Percentiles rank a stretch among this genome's conserved stretches.
Evolutionary conservation across 2,113 vertebrate species (phyloP).

Genomic region (Chlorocebus sabaeus): DNA sequence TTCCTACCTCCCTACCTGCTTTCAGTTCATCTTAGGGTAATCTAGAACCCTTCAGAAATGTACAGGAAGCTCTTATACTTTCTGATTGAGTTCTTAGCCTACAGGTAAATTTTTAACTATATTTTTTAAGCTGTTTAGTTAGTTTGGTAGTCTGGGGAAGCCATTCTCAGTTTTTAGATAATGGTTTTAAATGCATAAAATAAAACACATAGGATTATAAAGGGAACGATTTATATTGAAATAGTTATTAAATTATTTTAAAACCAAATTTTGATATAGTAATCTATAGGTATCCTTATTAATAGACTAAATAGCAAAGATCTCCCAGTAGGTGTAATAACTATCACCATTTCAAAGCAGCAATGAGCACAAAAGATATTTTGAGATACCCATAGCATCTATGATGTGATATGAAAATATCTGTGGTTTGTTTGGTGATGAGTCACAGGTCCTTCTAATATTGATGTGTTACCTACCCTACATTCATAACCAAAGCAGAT

Average conservation of each 20-base stretch:
- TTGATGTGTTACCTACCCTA: background rate
- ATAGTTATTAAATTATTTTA: background rate
- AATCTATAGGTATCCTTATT: slow-evolving; percentile 4
- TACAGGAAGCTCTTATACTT: background rate
- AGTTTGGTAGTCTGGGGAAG: background rate
- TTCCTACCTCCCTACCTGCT: background rate
- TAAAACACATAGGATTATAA: background rate
- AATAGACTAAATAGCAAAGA: slow-evolving; percentile 10
- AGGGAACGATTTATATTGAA: slow-evolving; percentile 3
- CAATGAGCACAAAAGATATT: background rate
- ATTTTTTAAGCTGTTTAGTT: background rate
- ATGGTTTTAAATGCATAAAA: slow-evolving; percentile 34
- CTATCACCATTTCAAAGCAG: slow-evolving; percentile 8
- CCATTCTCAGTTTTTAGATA: slow-evolving; percentile 28
- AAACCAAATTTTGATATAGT: slow-evolving; percentile 24
- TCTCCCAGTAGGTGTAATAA: background rate
- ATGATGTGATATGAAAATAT: background rate
- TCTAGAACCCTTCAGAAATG: background rate
- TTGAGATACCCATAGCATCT: background rate
- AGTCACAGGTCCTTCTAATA: slow-evolving; percentile 9
- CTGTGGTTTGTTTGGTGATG: background rate
- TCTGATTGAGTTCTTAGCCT: background rate
- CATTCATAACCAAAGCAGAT: slow-evolving; percentile 21
- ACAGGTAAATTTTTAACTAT: background rate
- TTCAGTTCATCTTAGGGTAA: background rate